Evolutionary conservation across 2,797 vertebrate species (phyloP).

Genomic region (Lateolabrax maculatus): DNA sequence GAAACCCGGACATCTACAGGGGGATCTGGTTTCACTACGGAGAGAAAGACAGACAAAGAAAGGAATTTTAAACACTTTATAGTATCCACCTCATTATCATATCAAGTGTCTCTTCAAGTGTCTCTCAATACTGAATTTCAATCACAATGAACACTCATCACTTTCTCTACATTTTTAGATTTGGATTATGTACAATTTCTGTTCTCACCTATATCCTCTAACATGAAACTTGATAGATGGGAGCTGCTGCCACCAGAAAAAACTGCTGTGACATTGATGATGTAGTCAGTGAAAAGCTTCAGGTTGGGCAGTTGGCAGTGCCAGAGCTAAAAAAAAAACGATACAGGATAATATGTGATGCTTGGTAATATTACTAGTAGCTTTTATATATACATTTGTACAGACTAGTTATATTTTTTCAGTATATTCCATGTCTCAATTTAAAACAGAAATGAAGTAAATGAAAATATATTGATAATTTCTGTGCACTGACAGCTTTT

Average conservation of each 20-base stretch:
- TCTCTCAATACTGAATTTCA: not conserved
- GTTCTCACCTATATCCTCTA: constrained; percentile 85
- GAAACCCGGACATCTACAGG: constrained; percentile 76
- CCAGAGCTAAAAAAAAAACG: constrained; percentile 56
- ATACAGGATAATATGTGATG: not conserved
- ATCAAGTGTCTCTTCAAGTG: not conserved
- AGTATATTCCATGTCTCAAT: not conserved
- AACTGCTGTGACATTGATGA: constrained; percentile 85
- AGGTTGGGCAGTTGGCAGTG: constrained; percentile 76
- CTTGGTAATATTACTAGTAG: not conserved
- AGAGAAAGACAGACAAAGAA: constrained; percentile 6
- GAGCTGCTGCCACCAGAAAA: constrained; percentile 71
- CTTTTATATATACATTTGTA: not conserved
- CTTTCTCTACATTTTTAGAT: not conserved
- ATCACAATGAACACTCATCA: not conserved
- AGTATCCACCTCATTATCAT: not conserved
- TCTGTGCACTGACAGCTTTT: not conserved
- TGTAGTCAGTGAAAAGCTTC: constrained; percentile 79
- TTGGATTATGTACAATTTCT: not conserved
- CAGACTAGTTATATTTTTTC: not conserved
- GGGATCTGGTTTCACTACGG: constrained; percentile 86
- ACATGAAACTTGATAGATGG: constrained; percentile 70
- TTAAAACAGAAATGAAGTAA: not conserved
- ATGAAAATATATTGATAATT: not conserved
- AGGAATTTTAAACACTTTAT: not conserved